Conservation (phyloP, 2,797 vertebrate species). For the Octomys mimax region DNA sequence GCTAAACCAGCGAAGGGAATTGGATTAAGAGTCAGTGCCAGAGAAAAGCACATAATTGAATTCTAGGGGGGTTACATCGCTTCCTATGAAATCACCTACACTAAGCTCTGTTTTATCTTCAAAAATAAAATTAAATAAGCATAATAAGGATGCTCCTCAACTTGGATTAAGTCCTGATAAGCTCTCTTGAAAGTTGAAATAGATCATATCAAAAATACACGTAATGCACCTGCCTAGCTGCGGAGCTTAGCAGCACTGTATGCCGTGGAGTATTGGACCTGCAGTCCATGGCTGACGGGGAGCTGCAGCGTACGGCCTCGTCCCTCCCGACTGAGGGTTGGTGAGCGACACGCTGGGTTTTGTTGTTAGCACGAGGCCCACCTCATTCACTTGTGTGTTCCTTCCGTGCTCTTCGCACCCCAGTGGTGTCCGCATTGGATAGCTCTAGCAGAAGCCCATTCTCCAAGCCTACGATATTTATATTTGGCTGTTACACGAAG, state of each 20-base stretch:
- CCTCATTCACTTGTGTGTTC: background rate
- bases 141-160: too few species aligned
- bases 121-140: background rate
- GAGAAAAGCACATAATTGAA: background rate
- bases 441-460: background rate
- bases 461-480: background rate
- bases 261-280: background rate
- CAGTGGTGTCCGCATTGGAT: background rate
- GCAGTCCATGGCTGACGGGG: fast-evolving
- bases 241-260: background rate
- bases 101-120: background rate
- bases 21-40: background rate
- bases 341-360: background rate
- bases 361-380: background rate
- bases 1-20: background rate
- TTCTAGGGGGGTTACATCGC: background rate
- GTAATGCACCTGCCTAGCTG: background rate
- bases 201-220: background rate
- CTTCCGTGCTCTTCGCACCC: background rate
- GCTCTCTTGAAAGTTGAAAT: background rate
- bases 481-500: background rate
- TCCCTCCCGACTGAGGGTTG: background rate
- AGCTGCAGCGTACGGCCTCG: too few species aligned
- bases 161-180: background rate
- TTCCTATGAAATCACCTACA: background rate